Percentiles rank a stretch among this genome's conserved stretches.
Conservation (phyloP, 2,888 invertebrate species). For the Andrena hattorfiana region DNA sequence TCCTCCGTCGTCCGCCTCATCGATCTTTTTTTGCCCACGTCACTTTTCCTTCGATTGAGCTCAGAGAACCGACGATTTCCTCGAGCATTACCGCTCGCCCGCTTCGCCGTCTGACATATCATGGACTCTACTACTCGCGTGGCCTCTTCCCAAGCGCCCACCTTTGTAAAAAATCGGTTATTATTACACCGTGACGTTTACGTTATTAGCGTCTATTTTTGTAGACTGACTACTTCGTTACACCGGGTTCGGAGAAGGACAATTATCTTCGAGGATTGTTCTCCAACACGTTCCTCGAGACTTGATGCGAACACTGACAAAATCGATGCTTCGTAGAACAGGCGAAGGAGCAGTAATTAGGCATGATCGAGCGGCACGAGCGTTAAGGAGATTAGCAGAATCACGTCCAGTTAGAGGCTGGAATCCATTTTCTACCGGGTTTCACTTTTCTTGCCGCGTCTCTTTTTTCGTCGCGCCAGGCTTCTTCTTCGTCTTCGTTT, state of each 20-base stretch:
- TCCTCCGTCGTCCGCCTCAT: constrained; percentile 14
- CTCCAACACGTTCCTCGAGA: background rate
- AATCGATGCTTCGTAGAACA: background rate
- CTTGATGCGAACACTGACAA: background rate
- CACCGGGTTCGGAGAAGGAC: background rate
- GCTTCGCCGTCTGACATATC: background rate
- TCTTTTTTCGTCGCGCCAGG: background rate
- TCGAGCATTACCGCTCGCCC: background rate
- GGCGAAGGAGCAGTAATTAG: constrained; percentile 20
- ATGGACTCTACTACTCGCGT: no score
- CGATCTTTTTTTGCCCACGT: constrained; percentile 2
- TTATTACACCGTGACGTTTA: no score
- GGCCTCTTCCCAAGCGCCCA: no score
- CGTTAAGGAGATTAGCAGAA: background rate
- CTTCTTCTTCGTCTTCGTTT: no score
- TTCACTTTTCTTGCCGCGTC: constrained; percentile 29
- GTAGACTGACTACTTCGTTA: background rate
- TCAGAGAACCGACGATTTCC: background rate
- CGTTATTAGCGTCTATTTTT: no score
- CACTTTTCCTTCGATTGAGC: constrained; percentile 33
- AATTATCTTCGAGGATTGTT: background rate
- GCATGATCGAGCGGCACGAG: background rate
- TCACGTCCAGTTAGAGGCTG: constrained; percentile 18
- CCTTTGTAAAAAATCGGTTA: no score
- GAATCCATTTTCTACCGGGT: constrained; percentile 23